Evolutionary conservation across 1,140 invertebrate genomes (phyloP), one percentile per base, ranked within the genome.

Genomic region (Plutomurus gul): DNA sequence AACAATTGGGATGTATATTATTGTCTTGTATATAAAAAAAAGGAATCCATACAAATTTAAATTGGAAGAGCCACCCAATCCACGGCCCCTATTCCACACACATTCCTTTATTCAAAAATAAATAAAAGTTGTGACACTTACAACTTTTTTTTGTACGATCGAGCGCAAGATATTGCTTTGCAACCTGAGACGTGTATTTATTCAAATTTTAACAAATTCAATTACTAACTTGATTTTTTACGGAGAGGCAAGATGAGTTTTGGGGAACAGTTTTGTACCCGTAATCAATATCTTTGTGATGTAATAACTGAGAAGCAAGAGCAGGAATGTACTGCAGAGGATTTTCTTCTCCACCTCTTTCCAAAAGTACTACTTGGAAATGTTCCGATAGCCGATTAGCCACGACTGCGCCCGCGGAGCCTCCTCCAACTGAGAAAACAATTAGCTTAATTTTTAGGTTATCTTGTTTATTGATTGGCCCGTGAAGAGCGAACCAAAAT

Each of bases 201-300:
- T n/a, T n/a, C n/a, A n/a, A n/a, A n/a, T n/a, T n/a, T n/a, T n/a
- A n/a, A n/a, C n/a, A n/a, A n/a, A n/a, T n/a, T n/a, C 13, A 47
- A 1, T 47, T 47, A 47, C 4, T 1, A 3, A 49, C 47, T 82
- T 79, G 25, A 33, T 79, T 84, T 6, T 85, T 85, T 20, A 87
- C 84, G 0, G 85, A 87, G 18, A 88, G 86, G 79, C 92, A 92
- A n/a, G 88, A 87, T 2, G 84, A 84, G 0, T 83, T 82, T 80
- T 91, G 88, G 0, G 89, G 87, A 49, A 91, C 90, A 0, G 91
- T 91, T 77, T 88, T 85, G 83, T 92, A 93, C 33, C 87, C 84
- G 89, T 92, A 95, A 82, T 92, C 91, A 20, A 88, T 86, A 0
- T 85, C 87, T 1, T 90, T 90, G 18, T 90, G 87, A 85, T 94